phyloP scores from a whole-genome alignment of 2,113 vertebrate species.

The Thalassoma bifasciatum region DNA sequence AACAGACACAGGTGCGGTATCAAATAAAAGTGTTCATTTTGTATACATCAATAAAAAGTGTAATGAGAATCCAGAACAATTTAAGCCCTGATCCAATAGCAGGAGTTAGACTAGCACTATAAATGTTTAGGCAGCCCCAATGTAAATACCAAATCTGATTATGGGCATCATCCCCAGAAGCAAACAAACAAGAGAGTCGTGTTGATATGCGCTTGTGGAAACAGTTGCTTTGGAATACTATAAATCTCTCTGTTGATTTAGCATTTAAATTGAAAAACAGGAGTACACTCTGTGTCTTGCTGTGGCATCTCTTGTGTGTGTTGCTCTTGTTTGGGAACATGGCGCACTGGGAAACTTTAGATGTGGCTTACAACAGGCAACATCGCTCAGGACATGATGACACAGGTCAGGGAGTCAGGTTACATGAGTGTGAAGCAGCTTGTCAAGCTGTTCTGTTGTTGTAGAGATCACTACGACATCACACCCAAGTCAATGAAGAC shows the following conservation, averaged over 20 bases:
- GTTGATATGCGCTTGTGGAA: constrained; percentile 26
- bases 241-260: constrained; percentile 11
- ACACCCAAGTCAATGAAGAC: background rate
- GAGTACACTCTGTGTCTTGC: background rate
- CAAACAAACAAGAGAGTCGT: constrained; percentile 25
- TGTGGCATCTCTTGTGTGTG: background rate
- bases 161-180: constrained; percentile 28
- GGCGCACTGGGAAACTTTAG: background rate
- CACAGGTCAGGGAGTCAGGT: background rate
- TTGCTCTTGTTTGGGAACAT: background rate
- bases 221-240: constrained; percentile 2
- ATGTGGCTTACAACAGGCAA: background rate
- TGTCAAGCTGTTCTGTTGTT: background rate
- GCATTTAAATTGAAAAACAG: background rate
- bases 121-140: constrained; percentile 35
- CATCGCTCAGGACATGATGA: background rate
- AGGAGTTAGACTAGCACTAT: constrained; percentile 19
- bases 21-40: constrained; percentile 51
- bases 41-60: constrained; percentile 48
- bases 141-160: constrained; percentile 49
- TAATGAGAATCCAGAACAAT: constrained; percentile 53
- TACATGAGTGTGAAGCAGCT: background rate
- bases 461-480: background rate
- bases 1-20: constrained; percentile 56
- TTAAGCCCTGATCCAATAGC: constrained; percentile 34